Conservation (phyloP, 2,888 invertebrate species). For the Volucella bombylans region DNA sequence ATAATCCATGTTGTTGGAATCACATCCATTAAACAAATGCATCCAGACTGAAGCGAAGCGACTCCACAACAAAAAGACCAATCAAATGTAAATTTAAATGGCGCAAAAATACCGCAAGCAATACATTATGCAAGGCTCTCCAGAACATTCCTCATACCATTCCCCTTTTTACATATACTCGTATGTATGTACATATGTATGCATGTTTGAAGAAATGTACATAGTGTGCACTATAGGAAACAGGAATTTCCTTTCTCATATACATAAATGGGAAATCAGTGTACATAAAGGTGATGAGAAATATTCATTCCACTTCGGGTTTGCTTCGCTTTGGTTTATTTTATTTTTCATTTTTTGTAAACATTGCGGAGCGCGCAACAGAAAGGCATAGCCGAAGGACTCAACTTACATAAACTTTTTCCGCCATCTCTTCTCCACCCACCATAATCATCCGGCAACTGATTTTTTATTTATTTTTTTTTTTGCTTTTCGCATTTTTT, state of each 20-base stretch:
- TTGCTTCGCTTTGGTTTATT: not conserved
- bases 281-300: conserved; percentile 69
- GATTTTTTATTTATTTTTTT: conserved; percentile 43
- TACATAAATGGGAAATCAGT: conserved; percentile 63
- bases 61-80: conserved; percentile 67
- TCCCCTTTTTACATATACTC: not conserved
- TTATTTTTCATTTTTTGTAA: conserved; percentile 41
- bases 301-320: conserved; percentile 65
- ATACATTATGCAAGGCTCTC: conserved; percentile 66
- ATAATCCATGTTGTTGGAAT: conserved; percentile 29
- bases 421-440: conserved; percentile 28
- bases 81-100: conserved; percentile 72
- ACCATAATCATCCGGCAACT: conserved; percentile 14
- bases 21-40: conserved; percentile 59
- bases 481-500: not conserved
- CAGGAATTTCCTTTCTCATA: conserved; percentile 36
- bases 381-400: conserved; percentile 70
- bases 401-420: conserved; percentile 72
- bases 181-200: too few species aligned
- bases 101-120: conserved; percentile 72
- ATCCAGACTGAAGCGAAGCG: conserved; percentile 49
- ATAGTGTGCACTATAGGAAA: not conserved
- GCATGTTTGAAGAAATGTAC: too few species aligned
- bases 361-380: conserved; percentile 65
- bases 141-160: conserved; percentile 18